Base-by-base conservation (phyloP, 2,113 vertebrate genomes). In the Engraulis encrasicolus region DNA sequence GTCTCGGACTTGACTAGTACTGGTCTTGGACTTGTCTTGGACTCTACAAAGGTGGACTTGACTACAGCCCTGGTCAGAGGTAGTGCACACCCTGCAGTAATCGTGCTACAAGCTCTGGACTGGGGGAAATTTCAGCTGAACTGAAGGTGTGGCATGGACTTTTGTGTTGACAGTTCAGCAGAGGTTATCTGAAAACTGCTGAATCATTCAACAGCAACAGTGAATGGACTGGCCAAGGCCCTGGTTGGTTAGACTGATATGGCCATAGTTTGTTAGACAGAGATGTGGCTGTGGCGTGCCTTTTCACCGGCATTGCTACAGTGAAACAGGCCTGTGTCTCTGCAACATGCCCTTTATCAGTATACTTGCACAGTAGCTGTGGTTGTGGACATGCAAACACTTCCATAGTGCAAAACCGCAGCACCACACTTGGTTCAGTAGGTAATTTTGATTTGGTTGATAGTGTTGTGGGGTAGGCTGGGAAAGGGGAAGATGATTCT, bases 141-240 rank as follows among this genome's bases (percentile, higher is more conserved):
- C 5, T 45, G 9, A 9, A 74, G 27, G 66, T 34, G 27, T 34
- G 66, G 66, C 31, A 4, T 66, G 31, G 66, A 74, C 66, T 17
- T 71, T 71, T 61, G 58, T 61, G 20, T 27, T 61, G n/a, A 71
- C 12, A 31, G 66, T 74, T 74, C 14, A 74, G 11, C 11, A 1
- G 17, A 34, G 27, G 66, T 74, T 74, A 36, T 31, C 66, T 74
- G 12, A 34, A 34, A 31, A 74, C 66, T 74, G 66, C 66, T 74
- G 66, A 74, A 74, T 74, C 66, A 74, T 34, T 74, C 34, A n/a
- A n/a, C n/a, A 34, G 66, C 66, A 74, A 34, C 27, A 34, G 66
- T 34, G 27, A 74, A 74, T 74, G 27, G 27, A 34, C 31, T 31
- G 2, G 50, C 15, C 15, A 52, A 20, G 54, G 54, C 54, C 54